Percentiles rank a stretch among this genome's conserved stretches.
These are phyloP conservation scores for Peribatodes rhomboidaria DNA, from an alignment of 2,888 invertebrate species.

Conservation along the genomic window DNA sequence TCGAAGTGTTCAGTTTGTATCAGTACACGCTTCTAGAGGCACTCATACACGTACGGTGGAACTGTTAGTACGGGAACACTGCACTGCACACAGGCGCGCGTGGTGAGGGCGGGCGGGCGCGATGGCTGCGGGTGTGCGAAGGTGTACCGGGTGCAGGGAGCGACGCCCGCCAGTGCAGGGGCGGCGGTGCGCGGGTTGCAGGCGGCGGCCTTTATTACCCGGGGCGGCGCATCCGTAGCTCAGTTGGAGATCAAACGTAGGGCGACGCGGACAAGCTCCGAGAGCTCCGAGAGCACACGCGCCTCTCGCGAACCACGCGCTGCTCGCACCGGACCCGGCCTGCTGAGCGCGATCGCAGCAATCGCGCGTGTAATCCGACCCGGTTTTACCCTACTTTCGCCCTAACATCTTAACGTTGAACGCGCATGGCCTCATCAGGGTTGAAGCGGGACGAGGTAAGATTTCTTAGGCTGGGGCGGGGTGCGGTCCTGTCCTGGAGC, in stretches of 20 bases:
- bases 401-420: slow-evolving; percentile 49
- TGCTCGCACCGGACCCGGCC: slow-evolving; percentile 64
- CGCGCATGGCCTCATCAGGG: slow-evolving; percentile 70
- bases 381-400: slow-evolving; percentile 27
- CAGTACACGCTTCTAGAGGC: slow-evolving; percentile 32
- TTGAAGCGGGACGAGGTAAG: slow-evolving; percentile 37
- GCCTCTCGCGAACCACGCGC: slow-evolving; percentile 46
- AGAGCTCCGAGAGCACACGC: slow-evolving; percentile 53
- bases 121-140: slow-evolving; percentile 40
- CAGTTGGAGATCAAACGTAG: slow-evolving; percentile 37
- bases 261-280: slow-evolving; percentile 36
- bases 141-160: slow-evolving; percentile 54
- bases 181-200: slow-evolving; percentile 47
- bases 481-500: slow-evolving; percentile 7
- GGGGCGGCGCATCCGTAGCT: slow-evolving; percentile 29
- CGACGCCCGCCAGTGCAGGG: slow-evolving; percentile 35
- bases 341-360: slow-evolving; percentile 79
- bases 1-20: slow-evolving; percentile 33
- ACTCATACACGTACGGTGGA: slow-evolving; percentile 43
- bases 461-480: background rate
- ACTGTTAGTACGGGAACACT: slow-evolving; percentile 34
- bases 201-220: slow-evolving; percentile 15
- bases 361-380: slow-evolving; percentile 72
- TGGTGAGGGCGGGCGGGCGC: slow-evolving; percentile 3
- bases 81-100: slow-evolving; percentile 37